phyloP scores from a whole-genome alignment of 1,140 invertebrate species.

The Brevipalpus yothersi region DNA sequence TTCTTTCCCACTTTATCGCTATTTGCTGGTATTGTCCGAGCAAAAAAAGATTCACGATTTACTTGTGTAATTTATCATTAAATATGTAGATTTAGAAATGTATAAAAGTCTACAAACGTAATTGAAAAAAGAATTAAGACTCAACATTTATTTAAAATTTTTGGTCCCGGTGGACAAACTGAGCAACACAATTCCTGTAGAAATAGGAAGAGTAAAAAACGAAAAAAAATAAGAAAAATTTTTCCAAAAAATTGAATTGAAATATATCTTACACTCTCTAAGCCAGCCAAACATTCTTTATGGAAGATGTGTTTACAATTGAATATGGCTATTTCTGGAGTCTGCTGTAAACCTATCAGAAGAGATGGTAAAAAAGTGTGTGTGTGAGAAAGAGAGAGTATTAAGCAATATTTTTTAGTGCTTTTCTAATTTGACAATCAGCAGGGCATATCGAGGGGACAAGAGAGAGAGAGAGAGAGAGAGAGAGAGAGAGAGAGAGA shows the following conservation, averaged over 20 bases:
- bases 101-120: no score
- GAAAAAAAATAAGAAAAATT: not conserved
- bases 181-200: no score
- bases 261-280: not conserved
- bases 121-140: no score
- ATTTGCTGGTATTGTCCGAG: no score
- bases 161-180: no score
- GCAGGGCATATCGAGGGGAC: not conserved
- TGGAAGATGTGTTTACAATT: conserved; percentile 76
- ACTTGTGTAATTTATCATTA: no score
- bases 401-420: not conserved
- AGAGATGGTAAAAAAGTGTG: conserved; percentile 15
- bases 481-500: conserved; percentile 1
- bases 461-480: not conserved
- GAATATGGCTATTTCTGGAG: conserved; percentile 47
- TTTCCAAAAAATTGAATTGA: not conserved
- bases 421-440: not conserved
- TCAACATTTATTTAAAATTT: no score
- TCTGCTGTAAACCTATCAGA: conserved; percentile 26
- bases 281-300: conserved; percentile 39
- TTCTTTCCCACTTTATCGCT: no score
- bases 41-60: no score
- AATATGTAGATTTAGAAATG: no score
- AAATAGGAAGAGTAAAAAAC: no score
- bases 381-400: not conserved